Evolutionary conservation across 2,888 invertebrate species (phyloP).

Genomic region (Drymonia ruficornis): DNA sequence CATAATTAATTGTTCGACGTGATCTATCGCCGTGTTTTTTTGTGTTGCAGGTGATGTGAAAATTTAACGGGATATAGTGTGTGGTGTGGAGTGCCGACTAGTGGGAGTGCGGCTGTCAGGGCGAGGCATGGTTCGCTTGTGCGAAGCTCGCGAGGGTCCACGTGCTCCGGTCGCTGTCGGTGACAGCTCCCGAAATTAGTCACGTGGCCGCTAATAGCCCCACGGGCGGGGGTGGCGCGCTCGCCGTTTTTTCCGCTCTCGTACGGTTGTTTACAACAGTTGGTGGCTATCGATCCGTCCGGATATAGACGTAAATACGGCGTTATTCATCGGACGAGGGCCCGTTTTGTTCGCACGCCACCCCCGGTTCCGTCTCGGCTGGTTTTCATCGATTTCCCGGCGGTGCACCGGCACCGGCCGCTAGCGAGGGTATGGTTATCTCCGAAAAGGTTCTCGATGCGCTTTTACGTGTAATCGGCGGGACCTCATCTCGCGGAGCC

Average conservation of each 20-base stretch:
- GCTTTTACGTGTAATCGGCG: constrained; percentile 62
- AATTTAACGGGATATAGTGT: constrained; percentile 21
- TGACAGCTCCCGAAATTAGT: constrained; percentile 83
- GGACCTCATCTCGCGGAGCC: constrained; percentile 43
- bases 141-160: constrained; percentile 44
- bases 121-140: constrained; percentile 28
- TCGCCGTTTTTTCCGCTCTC: constrained; percentile 68
- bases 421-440: constrained; percentile 53
- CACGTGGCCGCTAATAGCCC: constrained; percentile 81
- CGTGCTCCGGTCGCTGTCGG: constrained; percentile 67
- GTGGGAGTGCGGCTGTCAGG: constrained; percentile 22
- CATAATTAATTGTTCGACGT: constrained; percentile 71
- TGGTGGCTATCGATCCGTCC: constrained; percentile 79
- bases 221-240: constrained; percentile 67
- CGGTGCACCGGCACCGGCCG: constrained; percentile 16
- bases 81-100: constrained; percentile 25
- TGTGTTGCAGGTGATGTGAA: constrained; percentile 49
- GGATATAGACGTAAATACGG: constrained; percentile 70
- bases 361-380: constrained; percentile 62
- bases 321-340: constrained; percentile 68
- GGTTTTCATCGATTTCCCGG: constrained; percentile 76
- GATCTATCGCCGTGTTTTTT: constrained; percentile 61
- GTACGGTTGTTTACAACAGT: constrained; percentile 80
- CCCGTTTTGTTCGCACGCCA: constrained; percentile 54
- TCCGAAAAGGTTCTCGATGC: constrained; percentile 64